phyloP scores from a whole-genome alignment of 2,888 invertebrate genomes.

The Orchesella flavescens region DNA sequence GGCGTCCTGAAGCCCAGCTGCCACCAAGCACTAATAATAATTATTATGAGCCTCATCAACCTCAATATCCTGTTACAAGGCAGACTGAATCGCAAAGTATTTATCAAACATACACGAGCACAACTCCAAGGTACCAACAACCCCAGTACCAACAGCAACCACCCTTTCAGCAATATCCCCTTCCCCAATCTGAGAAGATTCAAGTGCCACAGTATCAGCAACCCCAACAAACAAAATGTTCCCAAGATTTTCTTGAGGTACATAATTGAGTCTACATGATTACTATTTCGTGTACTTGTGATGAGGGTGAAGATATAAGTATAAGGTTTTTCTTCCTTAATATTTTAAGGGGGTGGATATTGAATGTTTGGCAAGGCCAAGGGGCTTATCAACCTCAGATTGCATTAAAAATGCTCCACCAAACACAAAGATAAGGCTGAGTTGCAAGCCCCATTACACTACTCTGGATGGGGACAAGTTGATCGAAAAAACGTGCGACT shows the following conservation, averaged over 20 bases:
- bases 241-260: conserved; percentile 33
- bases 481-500: conserved; percentile 48
- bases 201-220: neutral
- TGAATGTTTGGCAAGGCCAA: conserved; percentile 30
- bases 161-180: neutral
- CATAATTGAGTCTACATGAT: neutral
- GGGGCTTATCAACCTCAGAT: conserved; percentile 24
- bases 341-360: conserved; percentile 49
- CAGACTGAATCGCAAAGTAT: neutral
- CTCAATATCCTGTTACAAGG: neutral
- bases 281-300: no score
- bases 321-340: neutral
- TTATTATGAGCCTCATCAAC: no score
- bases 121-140: neutral
- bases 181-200: neutral
- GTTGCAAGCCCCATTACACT: conserved; percentile 44
- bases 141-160: neutral
- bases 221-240: conserved; percentile 7
- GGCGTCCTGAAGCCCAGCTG: no score
- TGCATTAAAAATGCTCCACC: conserved; percentile 49
- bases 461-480: conserved; percentile 28
- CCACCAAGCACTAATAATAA: no score
- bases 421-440: conserved; percentile 27
- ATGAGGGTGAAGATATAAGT: neutral
- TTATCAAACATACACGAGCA: neutral